phyloP scores from a whole-genome alignment of 2,888 invertebrate genomes.

The Amaurobius ferox region DNA sequence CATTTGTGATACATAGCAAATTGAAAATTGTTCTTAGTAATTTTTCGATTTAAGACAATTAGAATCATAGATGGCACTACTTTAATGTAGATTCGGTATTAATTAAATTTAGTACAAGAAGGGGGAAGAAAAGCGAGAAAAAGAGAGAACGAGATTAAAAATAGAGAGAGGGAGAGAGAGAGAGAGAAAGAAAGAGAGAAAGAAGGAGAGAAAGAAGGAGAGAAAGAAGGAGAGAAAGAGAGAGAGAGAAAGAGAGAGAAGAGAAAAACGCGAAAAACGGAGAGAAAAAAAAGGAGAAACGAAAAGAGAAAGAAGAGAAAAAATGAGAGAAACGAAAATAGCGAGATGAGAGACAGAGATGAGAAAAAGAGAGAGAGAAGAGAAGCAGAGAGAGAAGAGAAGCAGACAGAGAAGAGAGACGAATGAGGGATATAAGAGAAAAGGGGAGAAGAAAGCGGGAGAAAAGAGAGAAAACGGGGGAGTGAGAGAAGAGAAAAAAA shows the following conservation, averaged over 20 bases:
- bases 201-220: neutral
- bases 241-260: neutral
- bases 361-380: neutral
- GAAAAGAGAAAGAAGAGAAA: no score
- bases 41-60: no score
- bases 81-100: no score
- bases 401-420: neutral
- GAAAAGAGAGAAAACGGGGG: no score
- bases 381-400: no score
- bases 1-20: no score
- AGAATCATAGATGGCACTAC: no score
- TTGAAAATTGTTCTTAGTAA: no score
- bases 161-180: neutral
- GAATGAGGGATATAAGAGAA: no score
- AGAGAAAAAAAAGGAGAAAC: neutral
- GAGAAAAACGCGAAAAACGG: neutral
- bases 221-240: neutral
- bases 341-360: neutral
- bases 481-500: no score
- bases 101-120: no score
- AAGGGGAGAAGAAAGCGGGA: no score
- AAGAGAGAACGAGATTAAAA: neutral
- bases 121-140: neutral
- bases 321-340: neutral
- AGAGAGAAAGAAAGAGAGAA: neutral